A percentile compares a stretch with the other conserved stretches of the same genome.
These are phyloP conservation scores for Protosalanx chinensis DNA, from an alignment of 2,797 vertebrate species.

Conservation along the genomic window DNA sequence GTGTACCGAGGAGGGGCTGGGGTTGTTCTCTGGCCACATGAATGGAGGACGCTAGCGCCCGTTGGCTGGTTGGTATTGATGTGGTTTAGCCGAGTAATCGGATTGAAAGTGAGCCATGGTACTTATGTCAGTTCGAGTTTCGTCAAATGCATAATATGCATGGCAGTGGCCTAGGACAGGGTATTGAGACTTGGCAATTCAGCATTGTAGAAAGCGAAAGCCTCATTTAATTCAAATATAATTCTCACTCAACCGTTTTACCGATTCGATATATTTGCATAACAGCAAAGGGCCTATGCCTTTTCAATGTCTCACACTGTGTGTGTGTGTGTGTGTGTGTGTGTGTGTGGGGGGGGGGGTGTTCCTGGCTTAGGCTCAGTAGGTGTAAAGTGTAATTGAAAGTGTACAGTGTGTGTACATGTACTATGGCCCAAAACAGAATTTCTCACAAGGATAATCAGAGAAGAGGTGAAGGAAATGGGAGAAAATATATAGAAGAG, in stretches of 20 bases:
- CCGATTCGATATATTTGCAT: conserved; percentile 90
- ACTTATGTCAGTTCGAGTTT: conserved; percentile 99
- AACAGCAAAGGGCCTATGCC: conserved; percentile 87
- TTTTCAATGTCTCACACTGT: conserved; percentile 61
- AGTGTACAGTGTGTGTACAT: conserved; percentile 71
- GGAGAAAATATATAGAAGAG: neutral
- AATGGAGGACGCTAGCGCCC: conserved; percentile 89
- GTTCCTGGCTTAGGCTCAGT: conserved; percentile 48
- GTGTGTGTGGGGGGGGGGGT: conserved; percentile 27
- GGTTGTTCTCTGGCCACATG: conserved; percentile 77
- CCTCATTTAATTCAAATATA: conserved; percentile 98
- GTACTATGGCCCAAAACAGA: conserved; percentile 62
- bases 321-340: conserved; percentile 36
- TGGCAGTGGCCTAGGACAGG: conserved; percentile 82
- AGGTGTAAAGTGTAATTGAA: conserved; percentile 67
- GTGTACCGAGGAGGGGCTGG: conserved; percentile 82
- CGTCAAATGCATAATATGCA: conserved; percentile 94
- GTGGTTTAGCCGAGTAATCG: conserved; percentile 92
- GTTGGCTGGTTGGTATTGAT: conserved; percentile 92
- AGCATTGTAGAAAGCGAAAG: conserved; percentile 79
- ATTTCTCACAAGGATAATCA: conserved; percentile 77
- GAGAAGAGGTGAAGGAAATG: conserved; percentile 27
- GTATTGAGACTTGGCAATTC: conserved; percentile 79
- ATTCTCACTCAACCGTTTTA: conserved; percentile 83
- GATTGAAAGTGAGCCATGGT: conserved; percentile 93